Evolutionary conservation across 2,113 vertebrate genomes (phyloP).

Genomic region (Nipponia nippon): DNA sequence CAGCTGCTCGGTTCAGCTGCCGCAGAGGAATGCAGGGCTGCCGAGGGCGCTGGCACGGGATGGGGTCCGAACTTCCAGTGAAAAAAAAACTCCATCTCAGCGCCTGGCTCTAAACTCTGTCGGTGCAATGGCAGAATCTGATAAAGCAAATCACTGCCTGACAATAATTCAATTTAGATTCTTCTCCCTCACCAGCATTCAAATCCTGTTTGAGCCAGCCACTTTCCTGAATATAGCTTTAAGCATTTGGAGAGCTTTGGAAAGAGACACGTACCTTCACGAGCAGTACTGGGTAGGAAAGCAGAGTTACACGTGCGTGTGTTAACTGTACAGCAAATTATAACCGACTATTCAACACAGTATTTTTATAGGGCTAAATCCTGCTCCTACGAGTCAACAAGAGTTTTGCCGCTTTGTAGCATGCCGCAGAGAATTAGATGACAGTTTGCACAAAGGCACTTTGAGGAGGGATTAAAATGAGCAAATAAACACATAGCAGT

Average conservation of each 20-base stretch:
- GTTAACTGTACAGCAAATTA: background rate
- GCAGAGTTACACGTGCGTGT: background rate
- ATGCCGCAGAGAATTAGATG: background rate
- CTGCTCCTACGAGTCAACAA: background rate
- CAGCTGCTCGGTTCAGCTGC: conserved; percentile 49
- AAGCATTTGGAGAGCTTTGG: background rate
- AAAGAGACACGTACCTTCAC: accelerated
- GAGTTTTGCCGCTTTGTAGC: background rate
- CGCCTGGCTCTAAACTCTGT: background rate
- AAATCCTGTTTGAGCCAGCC: background rate
- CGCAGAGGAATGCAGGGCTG: background rate
- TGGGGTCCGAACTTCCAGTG: background rate
- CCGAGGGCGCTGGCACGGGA: background rate
- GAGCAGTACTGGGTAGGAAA: background rate
- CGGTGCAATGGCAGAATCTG: accelerated
- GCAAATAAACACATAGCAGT: background rate
- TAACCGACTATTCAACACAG: accelerated
- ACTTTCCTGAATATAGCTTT: background rate
- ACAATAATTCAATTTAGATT: background rate
- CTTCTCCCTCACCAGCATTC: background rate
- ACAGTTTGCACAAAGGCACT: background rate
- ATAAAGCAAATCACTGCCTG: background rate
- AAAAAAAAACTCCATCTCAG: background rate
- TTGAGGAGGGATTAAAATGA: background rate
- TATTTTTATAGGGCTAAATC: background rate